Evolutionary conservation across 2,888 invertebrate species (phyloP).

Genomic region (Apodemia zela): DNA sequence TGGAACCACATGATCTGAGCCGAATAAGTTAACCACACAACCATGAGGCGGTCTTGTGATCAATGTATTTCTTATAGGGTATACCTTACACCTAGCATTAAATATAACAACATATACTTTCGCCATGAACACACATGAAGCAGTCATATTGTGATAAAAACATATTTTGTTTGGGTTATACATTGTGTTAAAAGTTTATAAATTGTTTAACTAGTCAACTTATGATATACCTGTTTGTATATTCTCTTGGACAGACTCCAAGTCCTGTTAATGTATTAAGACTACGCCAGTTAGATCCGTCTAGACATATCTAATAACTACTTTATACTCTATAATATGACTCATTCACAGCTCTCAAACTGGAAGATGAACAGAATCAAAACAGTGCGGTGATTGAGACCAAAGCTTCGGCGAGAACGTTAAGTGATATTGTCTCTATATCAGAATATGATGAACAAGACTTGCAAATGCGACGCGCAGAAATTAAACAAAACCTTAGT

Average conservation of each 20-base stretch:
- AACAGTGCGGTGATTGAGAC: conserved; percentile 67
- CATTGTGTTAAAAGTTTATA: too few species aligned
- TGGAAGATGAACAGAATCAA: conserved; percentile 77
- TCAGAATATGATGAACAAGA: conserved; percentile 86
- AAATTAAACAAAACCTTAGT: conserved; percentile 50
- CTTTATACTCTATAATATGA: conserved; percentile 34
- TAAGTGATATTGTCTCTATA: conserved; percentile 87
- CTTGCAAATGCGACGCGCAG: conserved; percentile 72
- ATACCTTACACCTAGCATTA: too few species aligned
- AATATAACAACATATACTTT: too few species aligned
- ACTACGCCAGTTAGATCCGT: conserved; percentile 27
- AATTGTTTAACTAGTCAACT: neutral
- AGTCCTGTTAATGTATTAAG: conserved; percentile 23
- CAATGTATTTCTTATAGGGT: too few species aligned
- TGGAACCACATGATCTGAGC: too few species aligned
- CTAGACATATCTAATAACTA: conserved; percentile 32
- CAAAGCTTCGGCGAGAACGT: conserved; percentile 84
- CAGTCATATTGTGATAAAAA: too few species aligned
- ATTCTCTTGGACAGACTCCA: conserved; percentile 30
- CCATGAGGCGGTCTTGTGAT: too few species aligned
- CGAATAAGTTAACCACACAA: too few species aligned
- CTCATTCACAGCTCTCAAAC: conserved; percentile 75
- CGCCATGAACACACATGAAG: too few species aligned
- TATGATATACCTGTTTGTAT: neutral
- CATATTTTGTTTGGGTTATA: neutral